phyloP scores from a whole-genome alignment of 2,797 vertebrate species.

The Phoebastria nigripes region DNA sequence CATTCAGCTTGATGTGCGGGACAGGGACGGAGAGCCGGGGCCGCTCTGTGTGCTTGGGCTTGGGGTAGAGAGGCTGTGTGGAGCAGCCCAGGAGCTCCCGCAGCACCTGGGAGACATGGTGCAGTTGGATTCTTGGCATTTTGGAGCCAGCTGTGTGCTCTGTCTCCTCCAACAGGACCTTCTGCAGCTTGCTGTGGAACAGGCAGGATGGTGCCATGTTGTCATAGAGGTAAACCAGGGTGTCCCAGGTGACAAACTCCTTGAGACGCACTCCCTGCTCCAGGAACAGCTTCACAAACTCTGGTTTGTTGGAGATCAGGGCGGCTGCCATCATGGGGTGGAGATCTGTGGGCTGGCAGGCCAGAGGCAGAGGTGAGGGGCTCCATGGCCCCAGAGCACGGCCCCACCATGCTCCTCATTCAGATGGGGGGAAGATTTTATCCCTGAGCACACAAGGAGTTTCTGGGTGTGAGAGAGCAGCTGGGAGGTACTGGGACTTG shows the following conservation, averaged over 20 bases:
- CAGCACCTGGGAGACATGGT: conserved; percentile 85
- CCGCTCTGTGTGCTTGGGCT: conserved; percentile 58
- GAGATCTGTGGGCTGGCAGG: conserved; percentile 85
- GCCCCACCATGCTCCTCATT: neutral
- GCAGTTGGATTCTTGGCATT: conserved; percentile 68
- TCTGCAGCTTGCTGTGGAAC: conserved; percentile 84
- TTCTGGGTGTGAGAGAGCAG: neutral
- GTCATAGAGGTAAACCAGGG: conserved; percentile 83
- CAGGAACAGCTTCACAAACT: conserved; percentile 91
- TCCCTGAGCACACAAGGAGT: neutral
- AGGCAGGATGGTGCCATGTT: conserved; percentile 81
- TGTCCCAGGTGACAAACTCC: conserved; percentile 82
- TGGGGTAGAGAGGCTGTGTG: conserved; percentile 82
- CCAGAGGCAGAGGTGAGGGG: neutral
- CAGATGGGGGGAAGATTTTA: neutral
- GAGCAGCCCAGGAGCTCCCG: conserved; percentile 86
- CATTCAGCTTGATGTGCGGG: conserved; percentile 69
- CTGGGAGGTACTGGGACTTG: neutral
- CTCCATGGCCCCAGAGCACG: neutral
- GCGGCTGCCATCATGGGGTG: conserved; percentile 87
- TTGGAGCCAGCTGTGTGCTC: neutral
- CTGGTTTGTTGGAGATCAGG: conserved; percentile 86
- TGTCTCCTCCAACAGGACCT: conserved; percentile 73
- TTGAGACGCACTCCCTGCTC: conserved; percentile 87
- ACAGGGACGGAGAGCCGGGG: conserved; percentile 44